Evolutionary conservation across 1,140 invertebrate genomes (phyloP), one percentile per base, ranked within the genome.

Genomic region (Drosophila elegans): DNA sequence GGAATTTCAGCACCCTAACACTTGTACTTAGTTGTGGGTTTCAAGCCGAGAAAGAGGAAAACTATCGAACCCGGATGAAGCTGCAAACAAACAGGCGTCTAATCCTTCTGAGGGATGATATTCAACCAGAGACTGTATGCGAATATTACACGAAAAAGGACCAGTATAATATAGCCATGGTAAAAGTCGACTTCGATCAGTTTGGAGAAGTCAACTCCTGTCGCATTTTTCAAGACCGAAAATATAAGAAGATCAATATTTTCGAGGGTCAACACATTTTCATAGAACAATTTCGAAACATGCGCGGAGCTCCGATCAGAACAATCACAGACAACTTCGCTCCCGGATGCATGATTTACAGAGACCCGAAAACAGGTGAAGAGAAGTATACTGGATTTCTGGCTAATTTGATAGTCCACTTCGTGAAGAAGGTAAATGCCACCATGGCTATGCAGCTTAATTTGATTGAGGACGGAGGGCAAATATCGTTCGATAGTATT

Each of bases 111-210:
- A 49, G 53, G 9, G 1, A 39, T 0, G 10, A 49, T 3, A 1
- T 25, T 0, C 21, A 16, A 1, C 63, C 64, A 2, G 29, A 46
- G 6, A 0, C 12, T 1, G 38, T 83, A 0, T 83, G 80, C 34
- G 9, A 10, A 0, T 36, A 2, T 1, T 78, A 75, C 4, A 4
- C 7, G 27, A 11, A n/a, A 0, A 52, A 52, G 16, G 82, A 88
- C n/a, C 68, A 86, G 39, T 69, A 78, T 25, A 84, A 91, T 44
- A 55, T 84, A 16, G 59, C 73, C 6, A n/a, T 88, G 46, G 16
- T 86, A 6, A 36, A 45, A 2, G 34, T 36, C 4, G 38, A 46
- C 45, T 57, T 54, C 4, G 2, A 27, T 13, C 6, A 7, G 6
- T 32, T 6, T 1, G 48, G 27, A 1, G 36, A 38, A 0, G 21